Base-by-base conservation (phyloP, 2,888 invertebrate genomes). In the Hoplodrina blanda region DNA sequence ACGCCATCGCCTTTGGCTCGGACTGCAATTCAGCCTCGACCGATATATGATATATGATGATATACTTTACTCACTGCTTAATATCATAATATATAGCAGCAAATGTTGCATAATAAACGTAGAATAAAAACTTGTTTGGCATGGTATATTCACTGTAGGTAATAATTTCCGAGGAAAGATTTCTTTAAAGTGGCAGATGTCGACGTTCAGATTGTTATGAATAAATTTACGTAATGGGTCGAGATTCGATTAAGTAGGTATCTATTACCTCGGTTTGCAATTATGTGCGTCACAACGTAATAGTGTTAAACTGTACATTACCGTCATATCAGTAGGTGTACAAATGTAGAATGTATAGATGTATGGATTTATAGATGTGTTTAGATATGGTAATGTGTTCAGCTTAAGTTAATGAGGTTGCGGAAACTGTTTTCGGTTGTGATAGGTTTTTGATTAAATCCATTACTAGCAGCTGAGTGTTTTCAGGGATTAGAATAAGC, bases 171-270 rank as follows among this genome's bases (percentile, higher is more conserved):
- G 30, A 67, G 53, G 37, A 49, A 70, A 55, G 49, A 54, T 80
- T 74, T 74, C 70, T 68, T 64, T 59, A 25, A 64, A 69, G 37
- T 61, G 65, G 46, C 73, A 82, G 73, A 62, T 74, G 74, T 64
- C 56, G 54, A n/a, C 49, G 55, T 44, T 50, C 62, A 60, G 59
- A 62, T 68, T 69, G 71, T 72, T 76, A 72, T 89, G 87, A 88
- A 88, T 89, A 88, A 86, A 88, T 89, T 88, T 86, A 82, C 84
- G 59, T 87, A 87, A 88, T 87, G 85, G 85, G 82, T 85, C 78
- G 78, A 85, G 84, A 87, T 89, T 87, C 83, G 84, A 87, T 87
- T 88, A 84, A 80, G 71, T 78, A 70, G 72, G 76, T 81, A 86
- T 86, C 81, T 82, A 82, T 83, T 85, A 87, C 76, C 57, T 66